phyloP scores from a whole-genome alignment of 2,888 invertebrate species.

The Agrotis clavis region DNA sequence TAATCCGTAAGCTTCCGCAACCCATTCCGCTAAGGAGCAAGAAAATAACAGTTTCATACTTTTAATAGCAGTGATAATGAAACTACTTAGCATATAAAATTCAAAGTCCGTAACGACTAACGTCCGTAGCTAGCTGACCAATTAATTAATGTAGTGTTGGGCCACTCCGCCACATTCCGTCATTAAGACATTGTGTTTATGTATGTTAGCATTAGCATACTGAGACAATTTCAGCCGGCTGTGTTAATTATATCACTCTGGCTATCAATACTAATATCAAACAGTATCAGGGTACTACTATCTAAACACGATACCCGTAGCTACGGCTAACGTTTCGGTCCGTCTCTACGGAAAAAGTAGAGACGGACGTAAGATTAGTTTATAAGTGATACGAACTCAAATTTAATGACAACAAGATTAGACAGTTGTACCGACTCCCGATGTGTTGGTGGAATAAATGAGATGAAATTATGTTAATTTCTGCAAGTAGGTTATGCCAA shows the following conservation, averaged over 20 bases:
- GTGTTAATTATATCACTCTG: slow-evolving; percentile 51
- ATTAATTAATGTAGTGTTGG: slow-evolving; percentile 52
- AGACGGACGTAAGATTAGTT: too few species aligned
- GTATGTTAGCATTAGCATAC: slow-evolving; percentile 55
- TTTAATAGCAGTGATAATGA: neutral
- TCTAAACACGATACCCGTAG: slow-evolving; percentile 12
- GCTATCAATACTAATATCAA: slow-evolving; percentile 24
- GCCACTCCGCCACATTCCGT: slow-evolving; percentile 53
- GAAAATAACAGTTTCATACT: neutral
- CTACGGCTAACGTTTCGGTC: too few species aligned
- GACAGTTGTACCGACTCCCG: too few species aligned
- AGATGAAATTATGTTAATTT: too few species aligned
- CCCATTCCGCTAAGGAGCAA: too few species aligned
- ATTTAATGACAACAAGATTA: too few species aligned
- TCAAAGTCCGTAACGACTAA: slow-evolving; percentile 18
- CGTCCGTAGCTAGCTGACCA: slow-evolving; percentile 17
- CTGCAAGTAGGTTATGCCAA: too few species aligned
- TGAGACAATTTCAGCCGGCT: slow-evolving; percentile 49
- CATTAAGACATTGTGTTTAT: slow-evolving; percentile 63
- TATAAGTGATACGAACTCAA: too few species aligned
- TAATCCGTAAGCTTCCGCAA: too few species aligned
- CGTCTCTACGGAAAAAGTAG: too few species aligned
- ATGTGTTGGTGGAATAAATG: too few species aligned
- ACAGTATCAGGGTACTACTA: slow-evolving; percentile 6
- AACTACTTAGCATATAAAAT: slow-evolving; percentile 5